Base-by-base conservation (phyloP, 1,140 invertebrate species). In the Ceratoteleas bidentatus region DNA sequence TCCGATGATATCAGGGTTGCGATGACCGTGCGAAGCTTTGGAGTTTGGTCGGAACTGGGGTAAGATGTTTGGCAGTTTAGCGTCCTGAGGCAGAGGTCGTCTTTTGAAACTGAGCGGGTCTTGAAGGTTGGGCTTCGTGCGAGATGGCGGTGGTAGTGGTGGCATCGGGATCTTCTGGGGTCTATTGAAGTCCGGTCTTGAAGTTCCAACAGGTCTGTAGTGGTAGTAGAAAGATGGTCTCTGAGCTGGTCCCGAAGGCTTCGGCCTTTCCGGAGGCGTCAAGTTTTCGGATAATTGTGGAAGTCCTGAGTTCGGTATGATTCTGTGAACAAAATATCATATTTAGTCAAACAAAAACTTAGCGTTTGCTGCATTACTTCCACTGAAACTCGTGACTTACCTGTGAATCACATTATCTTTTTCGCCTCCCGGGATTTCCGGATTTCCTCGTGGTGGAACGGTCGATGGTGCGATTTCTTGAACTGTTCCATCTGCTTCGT, bases 21-120 rank as follows among this genome's bases (percentile, higher is more conserved):
- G 87, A 70, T 93, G 93, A 0, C 92, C 92, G 14, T 91, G 89
- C 0, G 93, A 93, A 2, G 93, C 88, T 80, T 94, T 94, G 0
- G 93, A 93, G 74, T 95, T 95, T 0, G 95, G 95, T 56, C 94
- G 89, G 65, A 95, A 95, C 82, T 95, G 94, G 0, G 95, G 95
- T 36, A 95, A 80, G 77, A 95, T 95, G 79, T 95, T 95, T 0
- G 95, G 95, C 50, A 95, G 79, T 72, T 93, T 93, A 0, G 83
- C 47, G 15, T 91, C 90, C 58, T 87, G 76, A n/a, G 86, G 66
- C 32, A 88, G 73, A 6, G 92, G 90, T 15, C 91, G 87, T 70
- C 91, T 88, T 9, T 91, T 91, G 11, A 88, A 87, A 0, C 83
- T 87, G 0, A 88, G 69, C n/a, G 88, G 60, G 7, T 92, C 90